Percentiles rank a stretch among this genome's conserved stretches.
Evolutionary conservation across 2,888 invertebrate species (phyloP).

Genomic region (Lycia hirtaria): DNA sequence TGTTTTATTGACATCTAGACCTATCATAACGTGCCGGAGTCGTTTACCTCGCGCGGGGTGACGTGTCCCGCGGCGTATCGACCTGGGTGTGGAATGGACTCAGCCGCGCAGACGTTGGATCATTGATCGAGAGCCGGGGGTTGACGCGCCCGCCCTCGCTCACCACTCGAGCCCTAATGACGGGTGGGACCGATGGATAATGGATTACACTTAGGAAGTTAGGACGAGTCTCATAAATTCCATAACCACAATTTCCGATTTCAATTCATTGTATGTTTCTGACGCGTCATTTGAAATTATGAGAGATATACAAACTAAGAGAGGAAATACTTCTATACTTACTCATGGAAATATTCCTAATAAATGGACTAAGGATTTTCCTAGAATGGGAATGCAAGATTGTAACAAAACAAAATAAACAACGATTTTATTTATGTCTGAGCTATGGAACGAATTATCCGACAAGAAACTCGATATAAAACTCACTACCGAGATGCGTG

Average conservation of each 20-base stretch:
- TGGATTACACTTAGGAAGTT: constrained; percentile 17
- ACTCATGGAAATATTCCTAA: too few species aligned
- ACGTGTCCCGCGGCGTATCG: constrained; percentile 66
- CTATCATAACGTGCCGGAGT: constrained; percentile 77
- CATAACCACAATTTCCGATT: too few species aligned
- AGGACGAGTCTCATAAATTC: constrained; percentile 1
- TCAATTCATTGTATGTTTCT: too few species aligned
- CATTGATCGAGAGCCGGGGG: constrained; percentile 56
- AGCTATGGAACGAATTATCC: constrained; percentile 14
- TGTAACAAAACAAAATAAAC: background rate
- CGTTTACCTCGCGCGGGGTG: constrained; percentile 73
- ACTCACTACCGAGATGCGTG: background rate
- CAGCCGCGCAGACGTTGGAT: constrained; percentile 57
- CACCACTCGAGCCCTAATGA: constrained; percentile 21
- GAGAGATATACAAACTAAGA: too few species aligned
- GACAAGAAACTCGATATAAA: constrained; percentile 18
- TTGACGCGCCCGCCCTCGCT: constrained; percentile 47
- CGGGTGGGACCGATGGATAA: constrained; percentile 33
- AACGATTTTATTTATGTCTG: background rate
- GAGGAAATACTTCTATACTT: too few species aligned
- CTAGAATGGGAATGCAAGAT: background rate
- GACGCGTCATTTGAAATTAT: too few species aligned
- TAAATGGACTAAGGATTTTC: too few species aligned
- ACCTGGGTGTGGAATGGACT: constrained; percentile 8
- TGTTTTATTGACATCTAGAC: constrained; percentile 56